Conservation (phyloP, 2,888 invertebrate species). For the Patella depressa region DNA sequence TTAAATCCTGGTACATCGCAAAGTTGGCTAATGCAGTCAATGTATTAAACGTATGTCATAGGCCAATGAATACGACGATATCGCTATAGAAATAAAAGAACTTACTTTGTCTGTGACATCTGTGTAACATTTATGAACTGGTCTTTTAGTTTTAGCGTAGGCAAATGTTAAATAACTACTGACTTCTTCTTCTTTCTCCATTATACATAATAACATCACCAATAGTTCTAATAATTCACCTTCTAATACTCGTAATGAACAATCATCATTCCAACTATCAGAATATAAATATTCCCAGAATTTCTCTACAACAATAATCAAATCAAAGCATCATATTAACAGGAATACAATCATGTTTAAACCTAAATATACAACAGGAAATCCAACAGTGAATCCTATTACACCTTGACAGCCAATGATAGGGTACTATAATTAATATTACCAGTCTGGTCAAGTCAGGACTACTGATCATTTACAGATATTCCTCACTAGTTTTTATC, state of each 20-base stretch:
- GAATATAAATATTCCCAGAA: slow-evolving; percentile 41
- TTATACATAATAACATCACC: slow-evolving; percentile 14
- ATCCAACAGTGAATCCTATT: no score
- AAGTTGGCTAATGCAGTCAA: no score
- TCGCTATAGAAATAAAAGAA: no score
- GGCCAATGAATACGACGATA: no score
- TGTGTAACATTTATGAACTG: background rate
- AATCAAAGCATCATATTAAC: background rate
- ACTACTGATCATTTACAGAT: no score
- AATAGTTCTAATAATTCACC: slow-evolving; percentile 30
- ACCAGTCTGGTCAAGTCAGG: no score
- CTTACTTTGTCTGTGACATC: background rate
- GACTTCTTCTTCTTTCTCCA: slow-evolving; percentile 25
- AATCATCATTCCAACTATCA: slow-evolving; percentile 30
- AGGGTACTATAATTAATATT: no score
- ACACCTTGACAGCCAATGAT: background rate
- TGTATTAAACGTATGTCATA: no score
- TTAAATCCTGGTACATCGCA: no score
- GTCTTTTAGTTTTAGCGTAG: slow-evolving; percentile 16
- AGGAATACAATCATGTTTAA: background rate
- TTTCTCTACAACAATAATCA: slow-evolving; percentile 19
- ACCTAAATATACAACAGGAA: background rate
- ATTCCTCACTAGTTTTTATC: no score
- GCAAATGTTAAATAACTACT: slow-evolving; percentile 26
- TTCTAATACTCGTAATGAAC: slow-evolving; percentile 31